A percentile compares a stretch with the other conserved stretches of the same genome.
Conservation (phyloP, 1,140 invertebrate genomes). For the Bombus waltoni region DNA sequence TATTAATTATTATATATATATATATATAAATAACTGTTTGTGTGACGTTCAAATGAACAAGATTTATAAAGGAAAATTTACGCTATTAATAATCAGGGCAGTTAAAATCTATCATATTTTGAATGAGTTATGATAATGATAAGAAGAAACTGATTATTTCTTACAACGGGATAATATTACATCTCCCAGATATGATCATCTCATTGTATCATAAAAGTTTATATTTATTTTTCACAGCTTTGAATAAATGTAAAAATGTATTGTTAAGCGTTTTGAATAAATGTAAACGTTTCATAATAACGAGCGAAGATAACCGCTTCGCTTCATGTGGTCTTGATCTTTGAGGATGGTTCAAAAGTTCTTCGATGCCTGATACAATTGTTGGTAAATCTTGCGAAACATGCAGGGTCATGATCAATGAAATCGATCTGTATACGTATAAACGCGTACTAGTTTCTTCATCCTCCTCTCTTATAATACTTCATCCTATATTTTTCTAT, state of each 20-base stretch:
- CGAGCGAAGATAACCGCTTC: no score
- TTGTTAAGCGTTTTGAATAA: neutral
- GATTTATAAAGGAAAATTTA: no score
- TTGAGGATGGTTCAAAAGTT: neutral
- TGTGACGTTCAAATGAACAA: no score
- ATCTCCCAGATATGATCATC: neutral
- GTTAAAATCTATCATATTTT: no score
- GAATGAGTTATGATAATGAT: neutral
- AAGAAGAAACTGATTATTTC: neutral
- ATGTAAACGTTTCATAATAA: neutral
- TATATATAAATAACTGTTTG: no score
- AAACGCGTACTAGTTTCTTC: neutral
- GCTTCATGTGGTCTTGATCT: neutral
- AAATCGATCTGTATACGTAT: neutral
- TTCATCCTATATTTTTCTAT: neutral
- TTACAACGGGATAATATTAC: neutral
- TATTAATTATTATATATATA: no score
- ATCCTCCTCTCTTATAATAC: neutral
- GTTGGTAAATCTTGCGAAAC: neutral
- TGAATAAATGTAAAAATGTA: neutral
- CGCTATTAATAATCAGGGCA: no score
- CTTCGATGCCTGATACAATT: neutral
- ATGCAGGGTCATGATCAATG: conserved; percentile 2
- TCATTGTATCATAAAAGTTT: neutral
- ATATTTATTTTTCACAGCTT: neutral